Conservation (phyloP, 2,888 invertebrate species). For the Eristalis tenax region DNA sequence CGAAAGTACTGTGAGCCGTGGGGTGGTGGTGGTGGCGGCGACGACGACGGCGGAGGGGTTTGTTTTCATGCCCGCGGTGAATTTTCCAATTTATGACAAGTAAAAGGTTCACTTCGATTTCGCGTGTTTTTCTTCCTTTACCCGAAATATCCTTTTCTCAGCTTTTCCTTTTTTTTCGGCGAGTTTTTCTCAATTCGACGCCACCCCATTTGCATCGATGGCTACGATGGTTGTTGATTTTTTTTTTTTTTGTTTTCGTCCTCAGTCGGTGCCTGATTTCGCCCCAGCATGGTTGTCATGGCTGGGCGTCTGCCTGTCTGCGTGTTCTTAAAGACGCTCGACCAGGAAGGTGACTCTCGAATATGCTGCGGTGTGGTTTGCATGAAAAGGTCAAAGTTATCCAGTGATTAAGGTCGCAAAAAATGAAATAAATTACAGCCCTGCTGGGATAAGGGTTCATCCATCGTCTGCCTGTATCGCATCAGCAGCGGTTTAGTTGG, state of each 20-base stretch:
- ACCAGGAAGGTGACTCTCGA: not conserved
- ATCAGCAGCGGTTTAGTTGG: too few relatives aligned
- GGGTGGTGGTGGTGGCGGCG: not conserved
- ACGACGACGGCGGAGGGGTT: slow-evolving; percentile 18
- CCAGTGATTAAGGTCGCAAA: not conserved
- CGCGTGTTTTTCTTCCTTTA: slow-evolving; percentile 41
- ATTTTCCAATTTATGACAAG: slow-evolving; percentile 68
- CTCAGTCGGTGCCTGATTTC: slow-evolving; percentile 1
- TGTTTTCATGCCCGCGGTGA: slow-evolving; percentile 64
- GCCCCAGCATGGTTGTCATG: slow-evolving; percentile 20
- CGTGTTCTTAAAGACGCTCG: not conserved
- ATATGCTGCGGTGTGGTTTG: not conserved
- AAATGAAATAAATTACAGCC: not conserved
- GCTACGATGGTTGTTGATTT: slow-evolving; percentile 30
- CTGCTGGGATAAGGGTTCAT: not conserved
- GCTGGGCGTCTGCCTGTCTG: slow-evolving; percentile 49
- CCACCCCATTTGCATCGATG: slow-evolving; percentile 31
- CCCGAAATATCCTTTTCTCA: slow-evolving; percentile 40
- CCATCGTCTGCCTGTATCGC: too few relatives aligned
- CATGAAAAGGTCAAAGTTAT: not conserved
- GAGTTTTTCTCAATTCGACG: not conserved
- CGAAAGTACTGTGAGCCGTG: not conserved
- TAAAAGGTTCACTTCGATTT: slow-evolving; percentile 68
- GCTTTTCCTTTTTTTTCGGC: not conserved
- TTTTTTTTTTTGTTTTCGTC: slow-evolving; percentile 21